Base-by-base conservation (phyloP, 1,140 invertebrate species). In the Hycleus cichorii region DNA sequence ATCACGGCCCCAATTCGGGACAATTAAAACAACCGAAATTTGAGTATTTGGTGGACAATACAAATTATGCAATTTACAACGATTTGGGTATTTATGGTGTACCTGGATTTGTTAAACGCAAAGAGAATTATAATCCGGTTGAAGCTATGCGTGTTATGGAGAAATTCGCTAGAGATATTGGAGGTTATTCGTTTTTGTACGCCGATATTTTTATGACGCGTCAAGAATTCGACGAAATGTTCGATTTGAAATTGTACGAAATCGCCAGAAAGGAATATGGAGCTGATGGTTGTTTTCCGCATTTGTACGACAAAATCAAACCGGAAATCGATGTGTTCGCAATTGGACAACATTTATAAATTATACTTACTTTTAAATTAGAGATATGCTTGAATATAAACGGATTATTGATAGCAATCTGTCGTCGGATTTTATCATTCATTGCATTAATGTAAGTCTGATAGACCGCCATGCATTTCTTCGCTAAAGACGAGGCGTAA, bases 381-480 rank as follows among this genome's bases (percentile, higher is more conserved):
- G 93, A 97, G 63, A 99, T 98, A 70, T 99, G 97, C 68, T 96
- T 92, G 75, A 99, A 99, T 2, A 98, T 92, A 77, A 99, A 99
- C 1, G 97, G 97, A 80, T 99, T 99, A 72, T 96, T 97, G 38
- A 98, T 90, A 0, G 94, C 91, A 67, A 99, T 98, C 77, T 99
- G 96, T 5, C 93, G 75, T 12, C 90, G 81, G 64, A 99, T 99
- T 70, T 89, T 88, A 64, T 98, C 94, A 74, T 99, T 99, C 97
- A 99, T 99, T 0, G 96, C 95, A 77, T 98, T 97, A 0, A 99
- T 89, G 72, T 98, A 99, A 0, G 97, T 99, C 75, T 99, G 97
- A 78, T 99, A 99, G 0, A 99, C 97, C 56, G 94, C 91, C 96
- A 99, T 99, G 73, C 97, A 99, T 72, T 99, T 99, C 74, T 99